Base-by-base conservation (phyloP, 2,113 vertebrate genomes). In the Trogon surrucura region DNA sequence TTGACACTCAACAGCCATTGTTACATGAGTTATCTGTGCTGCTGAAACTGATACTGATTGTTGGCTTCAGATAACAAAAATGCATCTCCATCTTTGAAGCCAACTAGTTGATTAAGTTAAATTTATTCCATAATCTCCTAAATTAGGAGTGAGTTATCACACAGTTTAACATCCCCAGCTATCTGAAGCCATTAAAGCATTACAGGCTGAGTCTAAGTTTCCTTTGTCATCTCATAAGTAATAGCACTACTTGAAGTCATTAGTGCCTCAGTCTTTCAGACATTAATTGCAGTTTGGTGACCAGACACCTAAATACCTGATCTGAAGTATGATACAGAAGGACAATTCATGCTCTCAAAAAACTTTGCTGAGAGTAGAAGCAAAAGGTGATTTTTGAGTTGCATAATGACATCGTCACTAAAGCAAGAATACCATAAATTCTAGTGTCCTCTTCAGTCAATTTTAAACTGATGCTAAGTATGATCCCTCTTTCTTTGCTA, bases 51-150 rank as follows among this genome's bases (percentile, higher is more conserved):
- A 90, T 93, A 72, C 54, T 69, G 57, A 89, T 89, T 36, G 2
- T 82, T 89, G 84, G 65, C 70, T 91, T 87, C 73, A 89, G 91
- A 89, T 92, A 87, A 85, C 60, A 90, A 69, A 77, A 94, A 38
- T 56, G 26, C 30, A 79, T 34, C 48, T 84, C 69, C 9, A 3
- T 81, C 65, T 95, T 94, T 81, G 77, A 91, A 92, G 65, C 61
- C 47, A 73, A 16, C 21, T 73, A 38, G 64, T 27, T 86, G 65
- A 91, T 75, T 67, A 38, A 89, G 73, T 93, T 84, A 86, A 81
- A 97, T 96, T 92, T 79, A 38, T 86, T 85, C 83, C 34, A 45
- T 81, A 41, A 11, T 86, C 29, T 54, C 44, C n/a, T 13, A 88
- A 92, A 79, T 86, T 88, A 83, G 60, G 47, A 88, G 65, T 41